Conservation (phyloP, 2,797 vertebrate genomes). For the Enteromius treurensis region DNA sequence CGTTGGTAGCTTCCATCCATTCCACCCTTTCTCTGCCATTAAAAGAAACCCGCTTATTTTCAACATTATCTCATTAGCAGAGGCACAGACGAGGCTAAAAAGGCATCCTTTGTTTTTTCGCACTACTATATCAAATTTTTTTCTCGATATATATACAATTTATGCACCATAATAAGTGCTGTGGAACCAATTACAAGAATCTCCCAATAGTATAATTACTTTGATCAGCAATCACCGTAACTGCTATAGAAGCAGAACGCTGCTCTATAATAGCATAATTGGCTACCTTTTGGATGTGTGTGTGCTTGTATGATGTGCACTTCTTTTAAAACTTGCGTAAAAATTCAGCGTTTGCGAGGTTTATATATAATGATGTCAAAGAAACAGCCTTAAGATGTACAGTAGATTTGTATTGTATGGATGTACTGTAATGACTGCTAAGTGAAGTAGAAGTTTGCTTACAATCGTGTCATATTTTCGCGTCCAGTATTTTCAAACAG, state of each 20-base stretch:
- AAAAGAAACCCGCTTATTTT: slow-evolving; percentile 68
- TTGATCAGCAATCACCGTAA: slow-evolving; percentile 76
- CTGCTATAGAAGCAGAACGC: slow-evolving; percentile 65
- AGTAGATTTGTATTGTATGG: slow-evolving; percentile 36
- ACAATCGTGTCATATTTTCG: background rate
- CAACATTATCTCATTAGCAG: slow-evolving; percentile 71
- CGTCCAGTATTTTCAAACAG: slow-evolving; percentile 1
- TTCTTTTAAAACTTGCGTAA: slow-evolving; percentile 26
- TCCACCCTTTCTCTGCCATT: slow-evolving; percentile 61
- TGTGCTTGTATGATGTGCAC: slow-evolving; percentile 34
- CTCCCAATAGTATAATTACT: slow-evolving; percentile 76
- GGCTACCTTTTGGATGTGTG: slow-evolving; percentile 54
- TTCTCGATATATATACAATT: slow-evolving; percentile 67
- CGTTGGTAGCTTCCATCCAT: slow-evolving; percentile 61
- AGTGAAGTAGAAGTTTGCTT: slow-evolving; percentile 30
- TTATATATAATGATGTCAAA: slow-evolving; percentile 52
- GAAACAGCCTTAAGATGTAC: slow-evolving; percentile 45
- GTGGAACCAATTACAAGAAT: slow-evolving; percentile 77
- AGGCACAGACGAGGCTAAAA: slow-evolving; percentile 67
- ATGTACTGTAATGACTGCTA: slow-evolving; percentile 29
- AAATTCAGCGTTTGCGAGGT: background rate
- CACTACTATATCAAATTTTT: slow-evolving; percentile 65
- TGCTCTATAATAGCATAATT: slow-evolving; percentile 67
- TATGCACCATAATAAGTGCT: slow-evolving; percentile 70
- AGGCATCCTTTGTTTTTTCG: slow-evolving; percentile 69